phyloP scores from a whole-genome alignment of 2,797 vertebrate species.

The Helostoma temminkii region DNA sequence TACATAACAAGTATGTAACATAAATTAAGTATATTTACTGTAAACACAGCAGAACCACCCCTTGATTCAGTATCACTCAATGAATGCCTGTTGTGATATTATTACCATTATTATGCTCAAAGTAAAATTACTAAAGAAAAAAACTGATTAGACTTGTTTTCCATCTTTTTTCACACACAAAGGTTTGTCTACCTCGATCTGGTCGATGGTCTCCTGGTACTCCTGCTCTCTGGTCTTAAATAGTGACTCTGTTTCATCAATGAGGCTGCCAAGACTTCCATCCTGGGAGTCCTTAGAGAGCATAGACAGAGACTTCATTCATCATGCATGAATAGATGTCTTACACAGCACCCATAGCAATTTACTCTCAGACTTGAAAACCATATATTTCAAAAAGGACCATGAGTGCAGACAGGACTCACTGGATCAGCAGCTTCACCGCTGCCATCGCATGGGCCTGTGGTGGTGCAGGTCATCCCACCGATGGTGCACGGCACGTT shows the following conservation, averaged over 20 bases:
- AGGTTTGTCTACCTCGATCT: slow-evolving; percentile 92
- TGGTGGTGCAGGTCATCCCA: slow-evolving; percentile 25
- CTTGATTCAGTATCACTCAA: no score
- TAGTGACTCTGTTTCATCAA: slow-evolving; percentile 95
- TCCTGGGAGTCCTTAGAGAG: slow-evolving; percentile 87
- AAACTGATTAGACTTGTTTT: not conserved
- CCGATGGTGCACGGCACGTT: slow-evolving; percentile 81
- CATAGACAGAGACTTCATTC: slow-evolving; percentile 61
- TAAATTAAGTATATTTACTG: no score
- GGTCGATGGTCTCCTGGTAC: slow-evolving; percentile 97
- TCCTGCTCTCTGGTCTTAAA: slow-evolving; percentile 97
- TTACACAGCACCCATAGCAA: slow-evolving; percentile 50
- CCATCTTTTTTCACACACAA: not conserved
- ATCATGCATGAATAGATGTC: slow-evolving; percentile 66
- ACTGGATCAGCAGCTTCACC: slow-evolving; percentile 83
- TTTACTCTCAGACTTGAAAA: slow-evolving; percentile 20
- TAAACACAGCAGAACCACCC: no score
- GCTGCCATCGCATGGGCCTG: slow-evolving; percentile 74
- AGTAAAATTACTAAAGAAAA: not conserved
- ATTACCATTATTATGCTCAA: no score
- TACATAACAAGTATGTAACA: no score
- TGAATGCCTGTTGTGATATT: no score
- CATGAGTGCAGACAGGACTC: slow-evolving; percentile 40
- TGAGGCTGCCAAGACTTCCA: slow-evolving; percentile 94
- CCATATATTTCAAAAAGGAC: not conserved